phyloP scores from a whole-genome alignment of 2,888 invertebrate genomes.

The Melinopterus prodromus region DNA sequence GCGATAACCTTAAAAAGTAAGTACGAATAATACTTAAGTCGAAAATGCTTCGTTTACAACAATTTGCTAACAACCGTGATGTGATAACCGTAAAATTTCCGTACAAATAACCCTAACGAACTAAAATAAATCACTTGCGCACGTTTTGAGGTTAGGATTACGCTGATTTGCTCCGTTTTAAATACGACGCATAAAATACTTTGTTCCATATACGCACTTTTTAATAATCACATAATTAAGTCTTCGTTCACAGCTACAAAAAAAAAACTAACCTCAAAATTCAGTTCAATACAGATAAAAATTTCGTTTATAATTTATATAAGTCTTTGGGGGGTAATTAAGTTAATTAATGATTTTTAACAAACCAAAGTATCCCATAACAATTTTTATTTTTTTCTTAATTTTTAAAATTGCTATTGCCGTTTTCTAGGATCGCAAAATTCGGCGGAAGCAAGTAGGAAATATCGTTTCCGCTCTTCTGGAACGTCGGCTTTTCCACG shows the following conservation, averaged over 20 bases:
- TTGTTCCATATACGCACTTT: background rate
- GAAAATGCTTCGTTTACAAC: constrained; percentile 8
- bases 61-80: constrained; percentile 7
- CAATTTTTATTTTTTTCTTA: background rate
- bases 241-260: background rate
- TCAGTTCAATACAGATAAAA: background rate
- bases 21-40: constrained; percentile 21
- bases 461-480: constrained; percentile 65
- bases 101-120: background rate
- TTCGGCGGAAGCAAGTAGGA: constrained; percentile 64
- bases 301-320: background rate
- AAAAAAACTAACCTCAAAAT: background rate
- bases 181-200: background rate
- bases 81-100: background rate
- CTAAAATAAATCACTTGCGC: background rate
- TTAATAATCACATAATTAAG: background rate
- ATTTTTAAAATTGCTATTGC: constrained; percentile 55
- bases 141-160: background rate
- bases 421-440: constrained; percentile 61
- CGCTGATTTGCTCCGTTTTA: background rate
- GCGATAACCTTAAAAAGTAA: constrained; percentile 11
- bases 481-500: constrained; percentile 62
- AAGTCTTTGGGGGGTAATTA: background rate
- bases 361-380: background rate
- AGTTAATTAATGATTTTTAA: background rate